Percentiles rank a stretch among this genome's conserved stretches.
Evolutionary conservation across 2,888 invertebrate species (phyloP).

Genomic region (Lasioglossum zephyrum): DNA sequence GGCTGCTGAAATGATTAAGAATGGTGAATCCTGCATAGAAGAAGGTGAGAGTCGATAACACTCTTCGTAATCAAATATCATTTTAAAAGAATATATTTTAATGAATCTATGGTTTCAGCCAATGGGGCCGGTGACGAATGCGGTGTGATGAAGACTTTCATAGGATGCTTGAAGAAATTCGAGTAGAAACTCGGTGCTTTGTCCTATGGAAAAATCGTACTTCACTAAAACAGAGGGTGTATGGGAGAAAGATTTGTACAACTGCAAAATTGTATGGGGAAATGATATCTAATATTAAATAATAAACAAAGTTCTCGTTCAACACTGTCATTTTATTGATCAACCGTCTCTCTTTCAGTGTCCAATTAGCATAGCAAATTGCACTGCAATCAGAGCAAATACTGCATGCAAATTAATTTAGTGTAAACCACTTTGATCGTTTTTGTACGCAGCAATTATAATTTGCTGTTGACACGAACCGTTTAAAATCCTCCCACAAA

Average conservation of each 20-base stretch:
- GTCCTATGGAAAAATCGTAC: background rate
- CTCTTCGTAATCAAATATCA: background rate
- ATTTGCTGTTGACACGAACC: background rate
- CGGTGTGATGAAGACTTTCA: background rate
- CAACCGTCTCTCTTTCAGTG: background rate
- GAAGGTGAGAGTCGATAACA: slow-evolving; percentile 12
- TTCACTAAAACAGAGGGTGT: background rate
- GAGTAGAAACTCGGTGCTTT: background rate
- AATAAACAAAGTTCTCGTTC: background rate
- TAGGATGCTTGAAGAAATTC: background rate
- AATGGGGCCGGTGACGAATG: slow-evolving; percentile 8
- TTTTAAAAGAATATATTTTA: background rate
- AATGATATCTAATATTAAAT: background rate
- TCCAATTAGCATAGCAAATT: background rate
- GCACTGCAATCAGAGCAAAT: background rate
- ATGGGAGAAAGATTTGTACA: background rate
- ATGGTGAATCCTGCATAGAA: background rate
- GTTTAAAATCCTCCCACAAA: background rate
- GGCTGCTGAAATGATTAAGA: rapidly evolving
- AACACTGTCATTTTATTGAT: background rate
- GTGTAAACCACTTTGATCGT: background rate
- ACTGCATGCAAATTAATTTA: background rate
- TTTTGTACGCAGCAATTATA: background rate
- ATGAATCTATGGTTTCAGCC: slow-evolving; percentile 11
- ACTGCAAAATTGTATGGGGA: background rate